A percentile compares a stretch with the other conserved stretches of the same genome.
Conservation (phyloP, 1,140 invertebrate species). For the Apis florea region DNA sequence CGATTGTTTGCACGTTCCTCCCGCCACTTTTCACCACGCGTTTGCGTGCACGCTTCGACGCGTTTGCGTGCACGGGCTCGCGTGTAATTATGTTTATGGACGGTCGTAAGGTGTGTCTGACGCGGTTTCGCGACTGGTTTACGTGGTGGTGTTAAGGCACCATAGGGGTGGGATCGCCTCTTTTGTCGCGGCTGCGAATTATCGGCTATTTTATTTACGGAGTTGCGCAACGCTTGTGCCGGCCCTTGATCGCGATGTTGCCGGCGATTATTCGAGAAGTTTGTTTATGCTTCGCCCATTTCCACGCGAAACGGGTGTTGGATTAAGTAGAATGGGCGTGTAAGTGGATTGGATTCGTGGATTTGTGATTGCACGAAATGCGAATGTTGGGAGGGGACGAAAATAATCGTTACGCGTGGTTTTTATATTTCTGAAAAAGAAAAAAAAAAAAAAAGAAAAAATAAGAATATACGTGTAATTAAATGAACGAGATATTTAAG, state of each 20-base stretch:
- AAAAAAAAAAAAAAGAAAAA: too few species aligned
- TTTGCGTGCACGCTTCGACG: background rate
- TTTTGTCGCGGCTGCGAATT: background rate
- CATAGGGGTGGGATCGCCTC: background rate
- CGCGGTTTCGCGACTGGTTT: constrained; percentile 5
- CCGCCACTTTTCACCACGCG: background rate
- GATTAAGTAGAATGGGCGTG: background rate
- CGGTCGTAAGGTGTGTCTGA: background rate
- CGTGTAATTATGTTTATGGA: constrained; percentile 25
- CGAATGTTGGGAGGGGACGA: too few species aligned
- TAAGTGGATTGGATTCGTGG: background rate
- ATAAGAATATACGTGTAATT: too few species aligned
- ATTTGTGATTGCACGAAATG: background rate
- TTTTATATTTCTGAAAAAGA: too few species aligned
- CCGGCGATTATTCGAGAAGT: background rate
- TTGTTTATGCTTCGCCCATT: background rate
- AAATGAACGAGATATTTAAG: too few species aligned
- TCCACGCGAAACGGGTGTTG: background rate
- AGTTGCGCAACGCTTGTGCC: background rate
- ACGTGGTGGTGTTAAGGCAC: background rate
- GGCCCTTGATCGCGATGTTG: background rate
- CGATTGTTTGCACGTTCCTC: constrained; percentile 37
- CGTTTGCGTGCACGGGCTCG: background rate
- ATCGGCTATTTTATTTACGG: background rate
- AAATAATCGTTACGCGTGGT: too few species aligned